phyloP scores from a whole-genome alignment of 2,888 invertebrate species.

The Platycnemis pennipes region DNA sequence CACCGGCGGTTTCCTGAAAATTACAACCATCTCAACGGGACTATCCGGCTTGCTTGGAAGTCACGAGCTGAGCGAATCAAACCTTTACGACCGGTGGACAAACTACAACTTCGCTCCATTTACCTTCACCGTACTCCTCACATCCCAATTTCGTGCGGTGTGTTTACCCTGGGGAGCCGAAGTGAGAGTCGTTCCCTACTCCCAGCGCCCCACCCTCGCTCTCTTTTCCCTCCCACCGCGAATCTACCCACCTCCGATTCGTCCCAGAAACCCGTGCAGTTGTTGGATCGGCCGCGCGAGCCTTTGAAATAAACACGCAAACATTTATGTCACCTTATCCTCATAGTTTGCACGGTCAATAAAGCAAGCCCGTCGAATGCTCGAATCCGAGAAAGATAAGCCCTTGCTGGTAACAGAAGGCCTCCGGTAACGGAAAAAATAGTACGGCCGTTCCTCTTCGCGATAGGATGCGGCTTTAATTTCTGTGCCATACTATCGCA shows the following conservation, averaged over 20 bases:
- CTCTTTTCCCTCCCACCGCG: not conserved
- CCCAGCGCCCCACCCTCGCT: not conserved
- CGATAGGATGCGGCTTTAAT: not conserved
- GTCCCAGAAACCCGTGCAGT: not conserved
- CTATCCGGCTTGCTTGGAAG: not conserved
- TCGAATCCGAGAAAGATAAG: constrained; percentile 24
- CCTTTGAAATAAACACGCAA: constrained; percentile 41
- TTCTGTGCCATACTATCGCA: not conserved
- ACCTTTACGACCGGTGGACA: not conserved
- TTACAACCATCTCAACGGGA: not conserved
- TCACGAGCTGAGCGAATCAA: not conserved
- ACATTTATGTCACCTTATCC: not conserved
- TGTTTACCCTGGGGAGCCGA: not conserved
- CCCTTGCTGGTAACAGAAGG: not conserved
- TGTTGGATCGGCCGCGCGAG: not conserved
- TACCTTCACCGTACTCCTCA: not conserved
- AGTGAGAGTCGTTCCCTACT: not conserved
- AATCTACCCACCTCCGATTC: not conserved
- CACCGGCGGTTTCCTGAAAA: not conserved
- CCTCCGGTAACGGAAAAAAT: not conserved
- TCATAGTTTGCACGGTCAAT: constrained; percentile 16
- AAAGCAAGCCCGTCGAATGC: not conserved
- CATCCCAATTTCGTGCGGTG: not conserved
- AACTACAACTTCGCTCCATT: not conserved
- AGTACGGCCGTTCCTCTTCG: not conserved